These are phyloP conservation scores for Chauna torquata DNA, from an alignment of 2,113 vertebrate genomes.

Conservation along the genomic window DNA sequence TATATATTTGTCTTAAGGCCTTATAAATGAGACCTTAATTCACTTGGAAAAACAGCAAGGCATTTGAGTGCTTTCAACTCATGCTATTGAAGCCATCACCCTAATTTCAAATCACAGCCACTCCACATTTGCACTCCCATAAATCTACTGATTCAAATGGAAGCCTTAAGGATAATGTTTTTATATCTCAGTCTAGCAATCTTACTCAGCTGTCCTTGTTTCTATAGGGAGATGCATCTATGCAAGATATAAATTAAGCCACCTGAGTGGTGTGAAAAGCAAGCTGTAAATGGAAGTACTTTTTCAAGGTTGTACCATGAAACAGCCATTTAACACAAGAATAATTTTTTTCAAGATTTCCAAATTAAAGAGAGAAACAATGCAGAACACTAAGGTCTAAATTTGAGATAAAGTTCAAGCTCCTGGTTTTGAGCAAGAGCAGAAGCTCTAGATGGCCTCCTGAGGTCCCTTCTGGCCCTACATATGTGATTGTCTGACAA, in stretches of 20 bases:
- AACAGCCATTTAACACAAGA: not conserved
- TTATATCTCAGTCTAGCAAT: not conserved
- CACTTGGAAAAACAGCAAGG: not conserved
- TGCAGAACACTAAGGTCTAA: not conserved
- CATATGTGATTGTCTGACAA: accelerated
- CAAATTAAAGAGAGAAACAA: not conserved
- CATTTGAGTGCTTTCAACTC: not conserved
- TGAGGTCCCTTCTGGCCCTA: not conserved
- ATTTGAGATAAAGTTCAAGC: not conserved
- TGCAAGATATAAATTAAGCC: not conserved
- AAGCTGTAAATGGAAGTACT: not conserved
- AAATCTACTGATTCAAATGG: not conserved
- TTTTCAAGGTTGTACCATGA: not conserved
- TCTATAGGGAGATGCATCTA: not conserved
- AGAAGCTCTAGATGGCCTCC: not conserved
- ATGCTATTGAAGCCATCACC: not conserved
- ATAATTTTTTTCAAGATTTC: not conserved
- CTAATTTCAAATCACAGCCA: not conserved
- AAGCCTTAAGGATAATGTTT: not conserved
- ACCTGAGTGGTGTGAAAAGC: not conserved
- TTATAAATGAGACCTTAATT: not conserved
- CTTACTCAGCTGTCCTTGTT: not conserved
- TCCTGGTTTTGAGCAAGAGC: not conserved
- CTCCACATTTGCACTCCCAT: not conserved
- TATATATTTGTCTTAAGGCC: too few species aligned